These are phyloP conservation scores for Troides helena DNA, from an alignment of 2,888 invertebrate genomes.

Conservation along the genomic window DNA sequence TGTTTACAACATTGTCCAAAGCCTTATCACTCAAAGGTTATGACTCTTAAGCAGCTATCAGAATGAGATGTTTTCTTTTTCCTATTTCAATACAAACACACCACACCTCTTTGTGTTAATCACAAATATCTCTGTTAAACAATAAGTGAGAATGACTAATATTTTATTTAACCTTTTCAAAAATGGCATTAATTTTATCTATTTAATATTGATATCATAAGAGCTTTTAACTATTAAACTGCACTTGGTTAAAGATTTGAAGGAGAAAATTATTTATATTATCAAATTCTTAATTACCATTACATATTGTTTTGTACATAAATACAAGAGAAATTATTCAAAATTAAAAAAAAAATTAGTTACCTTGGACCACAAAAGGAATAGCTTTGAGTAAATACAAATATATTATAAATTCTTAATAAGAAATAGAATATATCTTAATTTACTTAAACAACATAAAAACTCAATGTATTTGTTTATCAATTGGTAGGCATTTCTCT, in stretches of 20 bases:
- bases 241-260: neutral
- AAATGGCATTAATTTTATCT: neutral
- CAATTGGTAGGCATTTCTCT: no score
- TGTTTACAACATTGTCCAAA: slow-evolving; percentile 52
- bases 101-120: slow-evolving; percentile 13
- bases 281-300: neutral
- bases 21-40: slow-evolving; percentile 58
- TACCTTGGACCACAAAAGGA: no score
- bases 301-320: no score
- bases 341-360: no score
- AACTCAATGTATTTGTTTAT: no score
- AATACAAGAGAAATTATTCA: no score
- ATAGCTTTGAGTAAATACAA: no score
- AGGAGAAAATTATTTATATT: neutral
- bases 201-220: neutral
- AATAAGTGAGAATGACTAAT: neutral
- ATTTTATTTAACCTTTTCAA: neutral
- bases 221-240: neutral
- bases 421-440: no score
- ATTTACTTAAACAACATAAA: no score
- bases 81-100: slow-evolving; percentile 12
- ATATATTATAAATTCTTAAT: neutral
- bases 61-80: slow-evolving; percentile 45
- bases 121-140: neutral
- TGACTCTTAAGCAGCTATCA: slow-evolving; percentile 52